Evolutionary conservation across 2,888 invertebrate genomes (phyloP).

Genomic region (Acleris literana): DNA sequence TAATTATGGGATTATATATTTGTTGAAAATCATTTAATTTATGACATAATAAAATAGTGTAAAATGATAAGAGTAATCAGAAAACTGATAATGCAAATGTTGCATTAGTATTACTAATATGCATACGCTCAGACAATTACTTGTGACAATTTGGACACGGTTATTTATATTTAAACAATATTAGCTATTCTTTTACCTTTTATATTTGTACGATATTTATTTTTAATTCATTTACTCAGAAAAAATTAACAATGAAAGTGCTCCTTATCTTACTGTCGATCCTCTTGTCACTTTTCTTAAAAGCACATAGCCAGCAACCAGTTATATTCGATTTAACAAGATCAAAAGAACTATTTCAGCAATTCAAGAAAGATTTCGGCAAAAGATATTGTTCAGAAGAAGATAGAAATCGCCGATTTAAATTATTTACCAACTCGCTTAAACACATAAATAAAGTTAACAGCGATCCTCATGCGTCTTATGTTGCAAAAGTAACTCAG

Average conservation of each 20-base stretch:
- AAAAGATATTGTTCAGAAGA: slow-evolving; percentile 1
- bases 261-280: not conserved
- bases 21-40: no score
- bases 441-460: not conserved
- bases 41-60: no score
- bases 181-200: no score
- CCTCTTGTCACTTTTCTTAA: not conserved
- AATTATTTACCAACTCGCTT: not conserved
- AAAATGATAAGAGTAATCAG: no score
- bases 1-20: no score
- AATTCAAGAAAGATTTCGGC: slow-evolving; percentile 1
- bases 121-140: not conserved
- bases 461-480: no score
- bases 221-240: no score
- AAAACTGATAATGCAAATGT: no score
- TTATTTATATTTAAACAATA: not conserved
- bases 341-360: not conserved
- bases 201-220: no score
- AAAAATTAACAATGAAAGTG: not conserved
- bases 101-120: no score
- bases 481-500: no score
- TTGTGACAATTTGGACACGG: not conserved
- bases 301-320: not conserved
- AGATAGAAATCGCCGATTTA: not conserved
- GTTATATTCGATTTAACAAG: not conserved